These are phyloP conservation scores for Hirundo rustica DNA, from an alignment of 2,797 vertebrate species.

Conservation along the genomic window DNA sequence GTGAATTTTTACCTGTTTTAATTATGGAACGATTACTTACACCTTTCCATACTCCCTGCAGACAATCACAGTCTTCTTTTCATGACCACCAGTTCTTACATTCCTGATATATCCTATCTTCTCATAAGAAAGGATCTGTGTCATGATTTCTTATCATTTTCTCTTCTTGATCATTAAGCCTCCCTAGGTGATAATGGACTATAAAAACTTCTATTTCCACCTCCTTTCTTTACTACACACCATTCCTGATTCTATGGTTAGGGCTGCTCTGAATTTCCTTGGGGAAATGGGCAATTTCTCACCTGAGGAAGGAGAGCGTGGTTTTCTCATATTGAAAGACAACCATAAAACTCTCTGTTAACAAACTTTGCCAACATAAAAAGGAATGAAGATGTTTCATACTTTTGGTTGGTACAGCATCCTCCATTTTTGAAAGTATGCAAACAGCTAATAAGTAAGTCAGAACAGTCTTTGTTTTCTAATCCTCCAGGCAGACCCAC, in stretches of 20 bases:
- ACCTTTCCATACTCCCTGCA: not conserved
- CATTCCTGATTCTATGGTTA: not conserved
- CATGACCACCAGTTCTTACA: not conserved
- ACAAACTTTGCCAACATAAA: not conserved
- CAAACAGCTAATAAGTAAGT: not conserved
- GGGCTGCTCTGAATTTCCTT: not conserved
- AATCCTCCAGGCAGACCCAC: not conserved
- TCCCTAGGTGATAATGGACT: not conserved
- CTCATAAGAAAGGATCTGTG: not conserved
- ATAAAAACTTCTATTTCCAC: not conserved
- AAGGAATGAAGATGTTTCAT: not conserved
- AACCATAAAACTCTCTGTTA: not conserved
- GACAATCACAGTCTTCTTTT: not conserved
- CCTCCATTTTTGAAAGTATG: not conserved
- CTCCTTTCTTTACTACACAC: not conserved
- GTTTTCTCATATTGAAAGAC: not conserved
- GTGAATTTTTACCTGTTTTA: not conserved
- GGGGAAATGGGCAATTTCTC: not conserved
- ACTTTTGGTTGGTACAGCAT: not conserved
- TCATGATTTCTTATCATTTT: not conserved
- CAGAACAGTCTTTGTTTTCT: not conserved
- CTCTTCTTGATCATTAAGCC: not conserved
- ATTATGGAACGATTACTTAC: not conserved
- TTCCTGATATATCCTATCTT: no score
- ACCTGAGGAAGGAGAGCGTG: not conserved